These are phyloP conservation scores for Acrobasis suavella DNA, from an alignment of 2,888 invertebrate genomes.

Conservation along the genomic window DNA sequence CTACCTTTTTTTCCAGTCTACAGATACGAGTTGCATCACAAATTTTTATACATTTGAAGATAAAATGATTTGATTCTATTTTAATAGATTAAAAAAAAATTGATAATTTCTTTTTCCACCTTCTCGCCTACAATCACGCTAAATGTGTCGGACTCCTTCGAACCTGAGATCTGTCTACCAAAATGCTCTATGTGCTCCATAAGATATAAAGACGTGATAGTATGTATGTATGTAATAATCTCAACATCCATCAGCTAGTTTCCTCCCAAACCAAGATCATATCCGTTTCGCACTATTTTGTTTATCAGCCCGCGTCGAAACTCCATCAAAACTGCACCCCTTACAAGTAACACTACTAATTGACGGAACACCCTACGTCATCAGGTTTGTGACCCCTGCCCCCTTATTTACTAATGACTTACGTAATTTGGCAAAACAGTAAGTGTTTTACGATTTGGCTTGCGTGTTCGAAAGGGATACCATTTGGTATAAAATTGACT, in stretches of 20 bases:
- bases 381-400: slow-evolving; percentile 31
- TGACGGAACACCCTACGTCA: slow-evolving; percentile 30
- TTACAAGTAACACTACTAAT: slow-evolving; percentile 17
- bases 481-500: slow-evolving; percentile 21
- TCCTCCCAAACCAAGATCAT: not conserved
- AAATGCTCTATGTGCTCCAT: too few relatives aligned
- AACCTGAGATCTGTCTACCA: too few relatives aligned
- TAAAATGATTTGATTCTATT: too few relatives aligned
- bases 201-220: too few relatives aligned
- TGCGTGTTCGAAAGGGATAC: slow-evolving; percentile 36
- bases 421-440: slow-evolving; percentile 37
- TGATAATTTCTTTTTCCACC: too few relatives aligned
- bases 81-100: too few relatives aligned
- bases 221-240: not conserved
- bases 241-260: not conserved
- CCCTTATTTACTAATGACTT: slow-evolving; percentile 42
- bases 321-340: not conserved
- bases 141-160: too few relatives aligned
- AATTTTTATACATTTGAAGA: too few relatives aligned
- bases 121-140: too few relatives aligned
- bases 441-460: slow-evolving; percentile 40
- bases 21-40: too few relatives aligned
- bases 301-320: slow-evolving; percentile 1
- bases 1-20: too few relatives aligned
- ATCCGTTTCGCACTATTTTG: not conserved